Conservation (phyloP, 1,140 invertebrate species). For the Agraylea sexmaculata region DNA sequence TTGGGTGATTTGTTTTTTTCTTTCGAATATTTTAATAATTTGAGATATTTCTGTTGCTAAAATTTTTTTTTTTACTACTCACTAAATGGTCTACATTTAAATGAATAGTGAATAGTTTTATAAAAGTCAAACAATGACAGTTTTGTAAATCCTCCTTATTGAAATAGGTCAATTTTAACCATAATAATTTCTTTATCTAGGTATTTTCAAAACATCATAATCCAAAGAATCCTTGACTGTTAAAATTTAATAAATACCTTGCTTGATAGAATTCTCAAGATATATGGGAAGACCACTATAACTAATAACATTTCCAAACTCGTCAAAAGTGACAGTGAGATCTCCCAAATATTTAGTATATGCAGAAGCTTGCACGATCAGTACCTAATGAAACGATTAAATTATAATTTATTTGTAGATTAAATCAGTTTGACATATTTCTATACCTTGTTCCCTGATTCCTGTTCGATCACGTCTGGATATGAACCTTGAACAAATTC, state of each 20-base stretch:
- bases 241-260: slow-evolving; percentile 39
- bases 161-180: neutral
- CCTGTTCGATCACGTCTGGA: slow-evolving; percentile 50
- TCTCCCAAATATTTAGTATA: slow-evolving; percentile 62
- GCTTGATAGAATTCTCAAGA: slow-evolving; percentile 45
- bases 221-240: neutral
- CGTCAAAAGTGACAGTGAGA: slow-evolving; percentile 59
- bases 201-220: neutral
- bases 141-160: too few species aligned
- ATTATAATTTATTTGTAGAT: too few species aligned
- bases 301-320: slow-evolving; percentile 48
- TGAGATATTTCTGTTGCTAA: too few species aligned
- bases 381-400: too few species aligned
- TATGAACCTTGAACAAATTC: slow-evolving; percentile 48
- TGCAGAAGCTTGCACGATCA: slow-evolving; percentile 58
- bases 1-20: too few species aligned
- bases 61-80: too few species aligned
- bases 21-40: too few species aligned
- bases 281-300: slow-evolving; percentile 66
- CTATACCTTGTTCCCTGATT: slow-evolving; percentile 32
- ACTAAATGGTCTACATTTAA: too few species aligned
- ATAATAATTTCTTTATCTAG: neutral
- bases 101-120: too few species aligned
- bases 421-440: too few species aligned
- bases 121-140: too few species aligned